Percentiles rank a stretch among this genome's conserved stretches.
phyloP scores from a whole-genome alignment of 2,797 vertebrate species.

The Acomys russatus region DNA sequence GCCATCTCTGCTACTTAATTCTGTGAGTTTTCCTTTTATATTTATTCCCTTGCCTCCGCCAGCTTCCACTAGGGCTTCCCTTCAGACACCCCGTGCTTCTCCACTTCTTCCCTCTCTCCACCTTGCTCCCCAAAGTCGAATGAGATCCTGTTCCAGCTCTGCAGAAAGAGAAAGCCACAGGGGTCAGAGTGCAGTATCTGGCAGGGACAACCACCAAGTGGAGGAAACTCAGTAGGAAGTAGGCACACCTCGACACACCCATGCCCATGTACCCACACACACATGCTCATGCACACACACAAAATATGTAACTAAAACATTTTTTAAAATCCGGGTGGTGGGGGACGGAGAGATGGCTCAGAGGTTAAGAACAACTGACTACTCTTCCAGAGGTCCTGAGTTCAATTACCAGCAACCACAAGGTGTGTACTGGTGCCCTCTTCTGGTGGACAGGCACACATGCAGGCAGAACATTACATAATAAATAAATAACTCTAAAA shows the following conservation, averaged over 20 bases:
- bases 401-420: too few species aligned
- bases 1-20: constrained; percentile 66
- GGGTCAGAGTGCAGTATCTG: background rate
- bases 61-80: background rate
- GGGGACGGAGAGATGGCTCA: too few species aligned
- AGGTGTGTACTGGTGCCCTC: too few species aligned
- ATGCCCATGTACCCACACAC: background rate
- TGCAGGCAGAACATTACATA: too few species aligned
- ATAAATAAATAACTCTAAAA: too few species aligned
- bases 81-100: background rate
- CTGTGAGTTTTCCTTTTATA: constrained; percentile 61
- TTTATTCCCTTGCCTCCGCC: background rate
- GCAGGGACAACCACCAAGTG: background rate
- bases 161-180: background rate
- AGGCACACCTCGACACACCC: background rate
- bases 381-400: too few species aligned
- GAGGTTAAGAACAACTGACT: too few species aligned
- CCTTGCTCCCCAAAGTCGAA: background rate
- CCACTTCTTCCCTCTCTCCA: background rate
- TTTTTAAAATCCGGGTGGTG: background rate
- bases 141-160: background rate
- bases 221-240: background rate
- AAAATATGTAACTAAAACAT: background rate
- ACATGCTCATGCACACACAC: background rate
- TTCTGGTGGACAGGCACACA: too few species aligned